Conservation (phyloP, 2,113 vertebrate species). For the Urocolius indicus region DNA sequence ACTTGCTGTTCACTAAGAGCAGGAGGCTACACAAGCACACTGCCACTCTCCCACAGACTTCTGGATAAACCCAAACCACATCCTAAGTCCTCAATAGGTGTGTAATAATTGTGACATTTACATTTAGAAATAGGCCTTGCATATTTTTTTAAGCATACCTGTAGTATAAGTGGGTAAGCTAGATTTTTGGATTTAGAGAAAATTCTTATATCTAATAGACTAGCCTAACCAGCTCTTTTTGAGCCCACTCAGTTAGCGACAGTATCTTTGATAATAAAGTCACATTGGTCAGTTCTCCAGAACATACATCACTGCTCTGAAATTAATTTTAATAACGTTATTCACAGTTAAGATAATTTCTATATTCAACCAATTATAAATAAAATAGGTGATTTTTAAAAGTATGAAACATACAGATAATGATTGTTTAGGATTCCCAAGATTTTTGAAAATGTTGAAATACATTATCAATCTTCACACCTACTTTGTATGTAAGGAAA, state of each 20-base stretch:
- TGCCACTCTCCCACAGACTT: background rate
- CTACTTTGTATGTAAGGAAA: background rate
- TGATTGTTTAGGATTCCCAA: background rate
- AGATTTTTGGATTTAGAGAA: background rate
- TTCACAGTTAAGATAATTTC: background rate
- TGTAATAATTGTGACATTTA: background rate
- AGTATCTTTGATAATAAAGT: background rate
- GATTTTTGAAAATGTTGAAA: background rate
- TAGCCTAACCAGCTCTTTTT: background rate
- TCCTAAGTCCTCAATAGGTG: background rate
- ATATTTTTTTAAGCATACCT: background rate
- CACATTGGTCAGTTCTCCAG: background rate
- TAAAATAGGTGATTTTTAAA: background rate
- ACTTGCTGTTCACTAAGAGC: background rate
- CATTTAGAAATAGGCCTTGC: background rate
- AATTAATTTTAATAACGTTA: background rate
- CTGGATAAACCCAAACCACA: background rate
- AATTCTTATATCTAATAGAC: background rate
- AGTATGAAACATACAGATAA: background rate
- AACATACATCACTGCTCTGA: background rate
- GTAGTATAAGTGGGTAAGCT: background rate
- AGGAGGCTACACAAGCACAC: background rate
- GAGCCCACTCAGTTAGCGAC: fast-evolving
- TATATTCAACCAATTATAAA: background rate
- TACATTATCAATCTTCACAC: background rate